Evolutionary conservation across 2,113 vertebrate genomes (phyloP), one percentile per base, ranked within the genome.

Genomic region (Siniperca chuatsi): DNA sequence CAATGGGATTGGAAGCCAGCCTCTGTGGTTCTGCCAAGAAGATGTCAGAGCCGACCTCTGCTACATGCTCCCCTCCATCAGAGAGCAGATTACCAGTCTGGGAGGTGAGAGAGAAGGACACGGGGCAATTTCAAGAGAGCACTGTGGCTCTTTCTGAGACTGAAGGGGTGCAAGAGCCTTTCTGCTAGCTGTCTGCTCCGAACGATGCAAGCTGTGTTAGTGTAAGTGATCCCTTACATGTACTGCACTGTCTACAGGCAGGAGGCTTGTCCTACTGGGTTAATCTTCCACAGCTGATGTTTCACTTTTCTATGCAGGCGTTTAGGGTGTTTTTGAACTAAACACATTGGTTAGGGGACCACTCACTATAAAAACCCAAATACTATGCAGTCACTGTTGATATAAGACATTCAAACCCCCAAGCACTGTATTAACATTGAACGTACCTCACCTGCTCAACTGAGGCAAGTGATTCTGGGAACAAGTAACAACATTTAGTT

Each of bases 41-140:
- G 81, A 65, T 90, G 93, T 93, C 92, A 94, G 87, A 79, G 81
- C 70, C 73, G 75, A 82, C 79, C 81, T 89, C 81, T 29, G 54
- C 85, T 84, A 79, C 85, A 88, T 78, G 88, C 83, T 75, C 71
- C 73, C 83, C 82, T 90, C 89, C 87, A 91, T 86, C 89, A 85
- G 64, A 83, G 86, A 90, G 87, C 89, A 92, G 86, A 92, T 93
- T 91, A 90, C 89, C 89, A 83, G 48, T 72, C 69, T 73, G 79
- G 82, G 84, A 92, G 87, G 76, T 89, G 88, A 86, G 78, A 72
- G 58, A 69, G 85, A 79, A 79, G 81, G 68, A 83, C 79, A 81
- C 55, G 18, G 88, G 78, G 82, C 73, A 85, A 78, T 90, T 85
- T 83, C 48, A 80, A 81, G 75, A 73, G 82, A 90, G 84, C 64